These are phyloP conservation scores for Scolopax mira DNA, from an alignment of 2,113 vertebrate species.

Conservation along the genomic window DNA sequence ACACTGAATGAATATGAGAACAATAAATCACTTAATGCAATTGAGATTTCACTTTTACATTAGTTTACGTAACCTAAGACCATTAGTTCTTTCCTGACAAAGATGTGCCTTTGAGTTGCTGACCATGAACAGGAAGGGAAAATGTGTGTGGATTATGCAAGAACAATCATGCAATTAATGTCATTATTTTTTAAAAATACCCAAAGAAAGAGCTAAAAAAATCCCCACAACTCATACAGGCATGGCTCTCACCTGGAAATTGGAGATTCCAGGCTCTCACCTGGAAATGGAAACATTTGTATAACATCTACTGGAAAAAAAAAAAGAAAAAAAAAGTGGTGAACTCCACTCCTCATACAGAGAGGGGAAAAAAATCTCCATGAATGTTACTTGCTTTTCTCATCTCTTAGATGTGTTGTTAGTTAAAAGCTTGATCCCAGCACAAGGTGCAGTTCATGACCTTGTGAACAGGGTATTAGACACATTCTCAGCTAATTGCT, in stretches of 20 bases:
- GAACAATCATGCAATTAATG: background rate
- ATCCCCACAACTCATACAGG: fast-evolving
- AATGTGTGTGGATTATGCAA: background rate
- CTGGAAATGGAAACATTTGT: background rate
- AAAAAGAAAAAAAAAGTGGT: background rate
- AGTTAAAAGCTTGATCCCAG: background rate
- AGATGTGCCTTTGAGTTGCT: background rate
- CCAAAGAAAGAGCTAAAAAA: background rate
- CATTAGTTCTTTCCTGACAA: background rate
- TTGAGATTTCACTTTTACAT: background rate
- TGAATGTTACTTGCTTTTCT: background rate
- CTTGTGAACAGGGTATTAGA: background rate
- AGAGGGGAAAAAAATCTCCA: background rate
- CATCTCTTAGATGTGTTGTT: background rate
- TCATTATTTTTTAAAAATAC: background rate
- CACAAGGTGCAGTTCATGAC: background rate
- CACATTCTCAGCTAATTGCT: background rate
- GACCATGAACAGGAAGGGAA: background rate
- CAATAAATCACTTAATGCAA: background rate
- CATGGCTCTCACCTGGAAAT: background rate
- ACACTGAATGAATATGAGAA: background rate
- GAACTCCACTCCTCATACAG: background rate
- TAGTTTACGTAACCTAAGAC: background rate
- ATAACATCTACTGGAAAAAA: background rate
- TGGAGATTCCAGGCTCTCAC: background rate